These are phyloP conservation scores for Hephaestus fuliginosus DNA, from an alignment of 2,797 vertebrate genomes.

Conservation along the genomic window DNA sequence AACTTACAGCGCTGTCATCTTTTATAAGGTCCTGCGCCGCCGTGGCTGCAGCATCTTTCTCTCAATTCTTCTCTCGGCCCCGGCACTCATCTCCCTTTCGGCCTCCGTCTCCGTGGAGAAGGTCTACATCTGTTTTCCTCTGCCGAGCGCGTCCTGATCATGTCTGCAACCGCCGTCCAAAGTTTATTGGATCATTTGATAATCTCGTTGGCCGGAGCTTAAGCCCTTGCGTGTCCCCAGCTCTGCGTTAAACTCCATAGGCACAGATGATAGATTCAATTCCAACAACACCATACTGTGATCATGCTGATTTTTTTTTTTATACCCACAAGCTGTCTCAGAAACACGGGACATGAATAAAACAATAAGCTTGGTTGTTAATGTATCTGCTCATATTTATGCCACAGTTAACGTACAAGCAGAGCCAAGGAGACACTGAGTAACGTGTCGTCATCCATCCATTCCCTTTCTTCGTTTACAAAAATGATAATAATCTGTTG, in stretches of 20 bases:
- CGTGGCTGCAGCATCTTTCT: slow-evolving; percentile 24
- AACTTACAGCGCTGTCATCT: slow-evolving; percentile 47
- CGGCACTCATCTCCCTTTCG: slow-evolving; percentile 22
- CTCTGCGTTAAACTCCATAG: slow-evolving; percentile 31
- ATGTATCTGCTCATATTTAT: slow-evolving; percentile 5
- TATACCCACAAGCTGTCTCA: slow-evolving; percentile 22
- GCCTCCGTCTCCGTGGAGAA: slow-evolving; percentile 17
- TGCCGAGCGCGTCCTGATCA: slow-evolving; percentile 31
- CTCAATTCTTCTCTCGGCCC: slow-evolving; percentile 13
- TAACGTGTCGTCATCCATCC: background rate
- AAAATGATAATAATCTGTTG: slow-evolving; percentile 36
- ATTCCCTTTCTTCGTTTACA: slow-evolving; percentile 39
- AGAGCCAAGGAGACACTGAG: background rate
- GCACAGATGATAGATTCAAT: slow-evolving; percentile 44
- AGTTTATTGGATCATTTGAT: slow-evolving; percentile 74
- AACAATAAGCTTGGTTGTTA: slow-evolving; percentile 20
- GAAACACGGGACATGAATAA: slow-evolving; percentile 37
- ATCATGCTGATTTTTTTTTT: slow-evolving; percentile 11
- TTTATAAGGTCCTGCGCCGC: slow-evolving; percentile 29
- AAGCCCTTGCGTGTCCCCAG: slow-evolving; percentile 32
- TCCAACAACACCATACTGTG: slow-evolving; percentile 38
- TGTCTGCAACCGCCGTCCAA: slow-evolving; percentile 52
- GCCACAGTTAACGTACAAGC: background rate
- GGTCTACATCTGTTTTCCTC: slow-evolving; percentile 52
- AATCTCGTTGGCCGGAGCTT: slow-evolving; percentile 65